Evolutionary conservation across 2,797 vertebrate genomes (phyloP).

Genomic region (Tangara arthus): DNA sequence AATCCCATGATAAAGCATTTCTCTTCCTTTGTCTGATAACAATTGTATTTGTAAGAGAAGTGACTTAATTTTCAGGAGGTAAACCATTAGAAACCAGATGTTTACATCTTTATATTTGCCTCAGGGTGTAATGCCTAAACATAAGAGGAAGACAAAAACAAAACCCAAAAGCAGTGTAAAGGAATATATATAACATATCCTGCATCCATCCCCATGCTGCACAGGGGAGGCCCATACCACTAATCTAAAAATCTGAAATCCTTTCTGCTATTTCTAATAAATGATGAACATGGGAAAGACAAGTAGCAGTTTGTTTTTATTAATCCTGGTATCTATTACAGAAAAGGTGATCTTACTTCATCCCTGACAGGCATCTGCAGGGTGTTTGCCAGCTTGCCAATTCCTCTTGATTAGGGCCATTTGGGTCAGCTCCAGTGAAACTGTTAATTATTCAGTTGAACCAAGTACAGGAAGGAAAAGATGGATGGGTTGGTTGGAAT

Average conservation of each 20-base stretch:
- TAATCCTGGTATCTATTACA: not conserved
- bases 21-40: not conserved
- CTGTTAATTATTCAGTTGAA: conserved; percentile 19
- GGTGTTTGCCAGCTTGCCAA: not conserved
- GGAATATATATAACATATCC: not conserved
- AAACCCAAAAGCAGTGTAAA: not conserved
- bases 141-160: not conserved
- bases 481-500: not conserved
- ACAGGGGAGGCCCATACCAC: not conserved
- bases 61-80: not conserved
- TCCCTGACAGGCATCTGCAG: not conserved
- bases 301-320: not conserved
- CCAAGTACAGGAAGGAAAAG: not conserved
- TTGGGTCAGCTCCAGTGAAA: conserved; percentile 14
- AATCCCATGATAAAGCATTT: not conserved
- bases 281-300: not conserved
- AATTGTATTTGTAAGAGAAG: not conserved
- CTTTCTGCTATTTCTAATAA: not conserved
- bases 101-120: not conserved
- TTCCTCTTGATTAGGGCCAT: not conserved
- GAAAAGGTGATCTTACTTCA: not conserved
- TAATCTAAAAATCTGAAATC: not conserved
- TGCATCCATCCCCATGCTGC: not conserved
- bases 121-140: not conserved
- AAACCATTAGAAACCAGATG: not conserved